Conservation (phyloP, 2,888 invertebrate genomes). For the Phytoseiulus persimilis region DNA sequence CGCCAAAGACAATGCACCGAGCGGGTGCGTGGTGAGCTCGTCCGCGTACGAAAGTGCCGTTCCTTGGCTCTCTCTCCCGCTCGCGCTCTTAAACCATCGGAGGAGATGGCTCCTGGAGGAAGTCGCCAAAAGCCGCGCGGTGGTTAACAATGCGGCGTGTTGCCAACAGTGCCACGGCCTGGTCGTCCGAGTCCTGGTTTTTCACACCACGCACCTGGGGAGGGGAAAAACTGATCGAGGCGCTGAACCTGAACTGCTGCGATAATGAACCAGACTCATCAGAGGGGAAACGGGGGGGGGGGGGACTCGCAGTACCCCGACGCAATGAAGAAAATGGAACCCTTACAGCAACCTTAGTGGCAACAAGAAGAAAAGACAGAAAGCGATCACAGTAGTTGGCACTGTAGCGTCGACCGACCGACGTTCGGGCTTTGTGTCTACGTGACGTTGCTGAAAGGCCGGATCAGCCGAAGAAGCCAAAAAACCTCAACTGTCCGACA, state of each 20-base stretch:
- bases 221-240: too few species aligned
- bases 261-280: neutral
- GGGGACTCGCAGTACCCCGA: neutral
- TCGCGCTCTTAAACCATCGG: too few species aligned
- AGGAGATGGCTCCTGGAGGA: conserved; percentile 17
- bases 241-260: neutral
- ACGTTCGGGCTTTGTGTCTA: neutral
- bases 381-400: neutral
- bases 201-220: too few species aligned
- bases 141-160: neutral
- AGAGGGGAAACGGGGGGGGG: neutral
- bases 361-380: neutral
- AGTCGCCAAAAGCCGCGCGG: neutral
- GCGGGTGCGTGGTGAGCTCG: neutral
- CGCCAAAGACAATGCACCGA: neutral
- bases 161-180: neutral
- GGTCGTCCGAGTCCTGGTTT: neutral
- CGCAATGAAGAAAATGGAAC: neutral
- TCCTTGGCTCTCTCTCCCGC: too few species aligned
- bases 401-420: neutral
- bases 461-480: neutral
- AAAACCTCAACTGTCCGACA: neutral
- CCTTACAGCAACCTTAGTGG: too few species aligned
- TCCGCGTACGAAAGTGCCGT: neutral
- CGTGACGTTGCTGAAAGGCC: neutral